Percentiles rank a stretch among this genome's conserved stretches.
phyloP scores from a whole-genome alignment of 2,797 vertebrate species.

The Calcarius lapponicus region DNA sequence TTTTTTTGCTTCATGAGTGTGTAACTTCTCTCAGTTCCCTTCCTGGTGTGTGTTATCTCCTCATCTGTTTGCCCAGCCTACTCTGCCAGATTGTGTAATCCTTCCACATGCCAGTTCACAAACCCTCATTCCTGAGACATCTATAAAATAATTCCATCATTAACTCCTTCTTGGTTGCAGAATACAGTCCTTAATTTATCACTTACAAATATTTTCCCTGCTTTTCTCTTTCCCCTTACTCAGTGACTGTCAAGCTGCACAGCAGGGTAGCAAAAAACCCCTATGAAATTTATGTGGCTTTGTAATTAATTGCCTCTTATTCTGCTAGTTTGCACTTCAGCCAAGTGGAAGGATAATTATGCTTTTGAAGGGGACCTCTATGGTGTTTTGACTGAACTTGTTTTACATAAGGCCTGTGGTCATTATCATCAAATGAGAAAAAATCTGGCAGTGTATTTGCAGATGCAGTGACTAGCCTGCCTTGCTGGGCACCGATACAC shows the following conservation, averaged over 20 bases:
- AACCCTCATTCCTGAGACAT: background rate
- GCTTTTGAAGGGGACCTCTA: background rate
- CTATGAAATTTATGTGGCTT: background rate
- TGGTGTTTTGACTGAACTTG: background rate
- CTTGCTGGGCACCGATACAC: background rate
- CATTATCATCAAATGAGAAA: background rate
- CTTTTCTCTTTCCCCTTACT: background rate
- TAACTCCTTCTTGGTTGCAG: background rate
- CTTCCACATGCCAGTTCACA: background rate
- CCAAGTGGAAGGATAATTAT: background rate
- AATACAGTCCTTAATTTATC: background rate
- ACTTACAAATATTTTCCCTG: background rate
- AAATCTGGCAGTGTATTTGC: background rate
- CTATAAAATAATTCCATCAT: background rate
- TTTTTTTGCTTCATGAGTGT: background rate
- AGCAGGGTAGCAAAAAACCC: background rate
- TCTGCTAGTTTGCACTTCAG: background rate
- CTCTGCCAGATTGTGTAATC: background rate
- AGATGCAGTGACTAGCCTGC: background rate
- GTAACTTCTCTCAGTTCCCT: background rate
- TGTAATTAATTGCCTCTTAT: background rate
- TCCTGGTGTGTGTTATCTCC: background rate
- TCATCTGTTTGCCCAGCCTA: background rate
- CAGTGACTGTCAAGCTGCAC: background rate
- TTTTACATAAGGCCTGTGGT: background rate